A percentile compares a stretch with the other conserved stretches of the same genome.
Evolutionary conservation across 2,797 vertebrate genomes (phyloP).

Genomic region (Meda fulgida): DNA sequence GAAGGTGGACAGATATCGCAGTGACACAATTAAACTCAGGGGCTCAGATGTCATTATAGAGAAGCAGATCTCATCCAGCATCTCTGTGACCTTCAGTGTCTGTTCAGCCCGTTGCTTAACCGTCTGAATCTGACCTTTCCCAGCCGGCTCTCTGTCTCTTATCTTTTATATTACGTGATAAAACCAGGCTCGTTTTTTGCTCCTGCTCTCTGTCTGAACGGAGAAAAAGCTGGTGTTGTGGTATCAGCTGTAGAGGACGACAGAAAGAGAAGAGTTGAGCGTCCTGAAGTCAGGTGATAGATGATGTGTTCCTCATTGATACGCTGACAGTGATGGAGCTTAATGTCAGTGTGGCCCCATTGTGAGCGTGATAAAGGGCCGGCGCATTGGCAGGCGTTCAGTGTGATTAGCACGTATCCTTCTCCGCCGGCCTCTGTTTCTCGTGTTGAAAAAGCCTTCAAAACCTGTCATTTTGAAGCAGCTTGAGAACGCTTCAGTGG

Average conservation of each 20-base stretch:
- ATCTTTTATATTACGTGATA: constrained; percentile 72
- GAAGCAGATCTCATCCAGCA: constrained; percentile 68
- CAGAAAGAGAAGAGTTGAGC: not conserved
- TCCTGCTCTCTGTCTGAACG: constrained; percentile 68
- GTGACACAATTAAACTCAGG: constrained; percentile 51
- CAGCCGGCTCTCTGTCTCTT: constrained; percentile 63
- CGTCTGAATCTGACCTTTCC: constrained; percentile 71
- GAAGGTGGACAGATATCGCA: constrained; percentile 46
- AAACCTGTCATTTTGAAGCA: not conserved
- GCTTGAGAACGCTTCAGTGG: not conserved
- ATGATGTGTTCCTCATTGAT: constrained; percentile 54
- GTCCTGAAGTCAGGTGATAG: constrained; percentile 66
- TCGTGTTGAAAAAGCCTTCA: not conserved
- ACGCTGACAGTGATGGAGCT: constrained; percentile 31
- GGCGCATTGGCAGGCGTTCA: constrained; percentile 19
- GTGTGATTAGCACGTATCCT: constrained; percentile 38
- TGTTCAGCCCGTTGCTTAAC: constrained; percentile 62
- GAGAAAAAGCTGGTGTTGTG: constrained; percentile 69
- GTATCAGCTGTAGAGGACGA: constrained; percentile 59
- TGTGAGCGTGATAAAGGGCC: constrained; percentile 44
- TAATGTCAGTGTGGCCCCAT: constrained; percentile 34
- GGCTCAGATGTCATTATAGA: constrained; percentile 63
- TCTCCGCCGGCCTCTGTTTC: constrained; percentile 25
- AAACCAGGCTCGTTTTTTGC: constrained; percentile 50
- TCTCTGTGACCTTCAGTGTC: constrained; percentile 73